phyloP scores from a whole-genome alignment of 2,888 invertebrate species.

The Chymomyza procnemis region DNA sequence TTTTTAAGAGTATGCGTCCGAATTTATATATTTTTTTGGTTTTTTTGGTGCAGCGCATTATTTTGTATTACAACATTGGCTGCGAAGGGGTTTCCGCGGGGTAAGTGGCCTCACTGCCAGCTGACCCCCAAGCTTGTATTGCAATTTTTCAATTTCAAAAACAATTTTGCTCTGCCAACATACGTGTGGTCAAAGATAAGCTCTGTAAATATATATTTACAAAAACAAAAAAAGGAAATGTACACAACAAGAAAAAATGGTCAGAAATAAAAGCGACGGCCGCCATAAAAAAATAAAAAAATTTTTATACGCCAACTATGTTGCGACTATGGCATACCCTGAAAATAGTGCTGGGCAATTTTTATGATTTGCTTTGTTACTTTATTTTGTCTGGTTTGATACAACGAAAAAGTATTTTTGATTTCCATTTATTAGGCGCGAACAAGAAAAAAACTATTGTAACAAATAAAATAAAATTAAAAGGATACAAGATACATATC shows the following conservation, averaged over 20 bases:
- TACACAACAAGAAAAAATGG: slow-evolving; percentile 9
- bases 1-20: background rate
- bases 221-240: slow-evolving; percentile 12
- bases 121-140: slow-evolving; percentile 64
- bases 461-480: too few relatives aligned
- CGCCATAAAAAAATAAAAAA: slow-evolving; percentile 45
- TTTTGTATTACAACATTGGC: slow-evolving; percentile 61
- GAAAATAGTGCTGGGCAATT: too few relatives aligned
- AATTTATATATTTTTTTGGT: background rate
- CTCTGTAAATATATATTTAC: slow-evolving; percentile 66
- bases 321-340: too few relatives aligned
- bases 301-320: too few relatives aligned
- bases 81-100: background rate
- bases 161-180: slow-evolving; percentile 74
- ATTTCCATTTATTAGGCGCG: too few relatives aligned
- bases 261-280: slow-evolving; percentile 14
- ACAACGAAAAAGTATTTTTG: too few relatives aligned
- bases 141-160: slow-evolving; percentile 75
- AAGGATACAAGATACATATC: too few relatives aligned
- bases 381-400: too few relatives aligned
- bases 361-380: too few relatives aligned
- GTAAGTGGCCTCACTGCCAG: background rate
- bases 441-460: too few relatives aligned
- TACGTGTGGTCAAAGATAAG: slow-evolving; percentile 75
- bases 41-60: slow-evolving; percentile 48